Evolutionary conservation across 2,113 vertebrate species (phyloP).

Genomic region (Beaufortia kweichowensis): DNA sequence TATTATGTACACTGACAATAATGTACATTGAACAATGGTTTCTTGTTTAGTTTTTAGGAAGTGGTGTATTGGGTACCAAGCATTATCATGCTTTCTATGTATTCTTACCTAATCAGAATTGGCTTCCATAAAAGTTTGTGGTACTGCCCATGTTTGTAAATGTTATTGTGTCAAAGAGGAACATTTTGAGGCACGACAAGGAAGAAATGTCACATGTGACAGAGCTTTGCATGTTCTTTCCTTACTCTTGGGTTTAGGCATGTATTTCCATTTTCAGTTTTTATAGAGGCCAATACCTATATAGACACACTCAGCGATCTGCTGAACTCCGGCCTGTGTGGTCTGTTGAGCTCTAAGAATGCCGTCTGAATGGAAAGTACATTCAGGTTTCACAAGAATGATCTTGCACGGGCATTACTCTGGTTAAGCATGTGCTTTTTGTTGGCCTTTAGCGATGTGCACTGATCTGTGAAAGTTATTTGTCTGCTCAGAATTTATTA

Average conservation of each 20-base stretch:
- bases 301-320: not conserved
- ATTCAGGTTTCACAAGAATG: not conserved
- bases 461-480: not conserved
- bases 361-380: not conserved
- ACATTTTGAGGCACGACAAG: not conserved
- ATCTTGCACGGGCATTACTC: not conserved
- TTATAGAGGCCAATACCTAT: not conserved
- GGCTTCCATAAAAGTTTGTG: not conserved
- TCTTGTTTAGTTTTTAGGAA: not conserved
- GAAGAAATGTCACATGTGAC: not conserved
- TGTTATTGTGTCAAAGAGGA: constrained; percentile 14
- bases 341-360: not conserved
- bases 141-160: not conserved
- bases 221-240: not conserved
- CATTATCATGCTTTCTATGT: not conserved
- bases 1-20: not conserved
- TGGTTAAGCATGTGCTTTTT: not conserved
- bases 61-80: not conserved
- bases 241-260: not conserved
- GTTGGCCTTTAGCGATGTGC: too few species aligned
- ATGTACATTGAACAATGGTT: not conserved
- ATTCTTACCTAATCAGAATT: not conserved
- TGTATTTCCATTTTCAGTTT: not conserved
- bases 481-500: not conserved
- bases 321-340: not conserved